Conservation (phyloP, 2,888 invertebrate genomes). For the Seira ritae region DNA sequence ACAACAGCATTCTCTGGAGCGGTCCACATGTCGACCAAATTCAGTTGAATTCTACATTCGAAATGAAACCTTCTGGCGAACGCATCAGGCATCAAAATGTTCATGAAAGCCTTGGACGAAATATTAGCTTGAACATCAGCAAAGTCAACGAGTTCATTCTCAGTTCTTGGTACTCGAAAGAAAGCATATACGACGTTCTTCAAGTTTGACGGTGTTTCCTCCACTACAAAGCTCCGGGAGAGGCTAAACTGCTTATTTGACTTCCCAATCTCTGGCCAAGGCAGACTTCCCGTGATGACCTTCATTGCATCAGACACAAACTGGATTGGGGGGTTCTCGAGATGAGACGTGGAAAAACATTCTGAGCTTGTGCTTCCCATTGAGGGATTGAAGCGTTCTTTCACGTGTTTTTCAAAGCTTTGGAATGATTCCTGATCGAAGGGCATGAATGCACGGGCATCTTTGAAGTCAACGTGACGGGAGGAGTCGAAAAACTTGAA, state of each 20-base stretch:
- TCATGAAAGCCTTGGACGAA: slow-evolving; percentile 60
- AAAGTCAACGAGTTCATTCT: slow-evolving; percentile 56
- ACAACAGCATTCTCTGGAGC: slow-evolving; percentile 45
- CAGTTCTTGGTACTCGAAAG: slow-evolving; percentile 63
- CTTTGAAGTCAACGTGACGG: slow-evolving; percentile 56
- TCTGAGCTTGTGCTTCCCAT: not conserved
- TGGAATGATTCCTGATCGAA: slow-evolving; percentile 57
- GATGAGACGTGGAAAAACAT: not conserved
- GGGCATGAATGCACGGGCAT: slow-evolving; percentile 56
- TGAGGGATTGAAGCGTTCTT: slow-evolving; percentile 9
- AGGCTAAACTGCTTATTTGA: not conserved
- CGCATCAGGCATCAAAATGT: slow-evolving; percentile 60
- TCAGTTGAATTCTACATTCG: slow-evolving; percentile 64
- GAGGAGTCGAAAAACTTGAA: slow-evolving; percentile 66
- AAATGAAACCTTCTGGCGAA: slow-evolving; percentile 63
- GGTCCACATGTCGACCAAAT: slow-evolving; percentile 67
- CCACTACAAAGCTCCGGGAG: slow-evolving; percentile 11
- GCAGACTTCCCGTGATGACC: slow-evolving; percentile 53
- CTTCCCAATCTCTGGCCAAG: slow-evolving; percentile 60
- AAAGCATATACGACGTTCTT: slow-evolving; percentile 64
- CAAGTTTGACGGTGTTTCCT: not conserved
- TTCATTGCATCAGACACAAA: slow-evolving; percentile 58
- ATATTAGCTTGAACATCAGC: slow-evolving; percentile 39
- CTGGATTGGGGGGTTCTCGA: slow-evolving; percentile 16
- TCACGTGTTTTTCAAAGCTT: slow-evolving; percentile 61